Evolutionary conservation across 2,797 vertebrate species (phyloP).

Genomic region (Xyrichtys novacula): DNA sequence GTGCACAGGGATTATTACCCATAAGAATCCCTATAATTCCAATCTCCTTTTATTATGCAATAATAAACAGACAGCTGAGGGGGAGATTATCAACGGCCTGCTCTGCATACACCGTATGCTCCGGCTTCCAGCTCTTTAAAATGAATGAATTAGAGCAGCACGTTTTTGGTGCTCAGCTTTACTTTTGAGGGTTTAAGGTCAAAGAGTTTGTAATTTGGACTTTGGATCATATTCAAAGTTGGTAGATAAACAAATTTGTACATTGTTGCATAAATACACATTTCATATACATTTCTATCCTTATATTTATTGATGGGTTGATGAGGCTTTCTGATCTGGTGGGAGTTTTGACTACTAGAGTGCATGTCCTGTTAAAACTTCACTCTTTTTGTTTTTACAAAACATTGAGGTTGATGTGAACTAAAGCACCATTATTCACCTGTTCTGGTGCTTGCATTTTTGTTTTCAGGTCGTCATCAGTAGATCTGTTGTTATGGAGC

Average conservation of each 20-base stretch:
- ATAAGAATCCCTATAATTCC: slow-evolving; percentile 80
- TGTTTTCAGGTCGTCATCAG: no score
- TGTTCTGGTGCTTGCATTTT: no score
- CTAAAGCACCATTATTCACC: no score
- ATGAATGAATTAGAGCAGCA: slow-evolving; percentile 42
- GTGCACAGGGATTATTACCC: slow-evolving; percentile 74
- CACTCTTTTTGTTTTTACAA: neutral
- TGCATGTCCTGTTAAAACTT: neutral
- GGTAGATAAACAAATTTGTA: neutral
- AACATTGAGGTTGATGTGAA: neutral
- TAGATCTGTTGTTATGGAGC: no score
- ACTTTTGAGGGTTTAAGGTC: slow-evolving; percentile 17
- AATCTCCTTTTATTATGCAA: slow-evolving; percentile 83
- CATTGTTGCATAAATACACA: neutral
- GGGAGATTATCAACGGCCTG: slow-evolving; percentile 73
- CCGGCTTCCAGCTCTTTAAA: slow-evolving; percentile 63
- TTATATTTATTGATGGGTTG: neutral
- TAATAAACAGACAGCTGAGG: slow-evolving; percentile 78
- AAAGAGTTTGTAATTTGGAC: neutral
- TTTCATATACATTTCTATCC: neutral
- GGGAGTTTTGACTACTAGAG: neutral
- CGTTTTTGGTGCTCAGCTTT: slow-evolving; percentile 6
- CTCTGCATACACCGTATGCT: slow-evolving; percentile 76
- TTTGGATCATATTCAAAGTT: neutral
- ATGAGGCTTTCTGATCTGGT: neutral